These are phyloP conservation scores for Triplophysa rosa DNA, from an alignment of 2,113 vertebrate genomes.

Conservation along the genomic window DNA sequence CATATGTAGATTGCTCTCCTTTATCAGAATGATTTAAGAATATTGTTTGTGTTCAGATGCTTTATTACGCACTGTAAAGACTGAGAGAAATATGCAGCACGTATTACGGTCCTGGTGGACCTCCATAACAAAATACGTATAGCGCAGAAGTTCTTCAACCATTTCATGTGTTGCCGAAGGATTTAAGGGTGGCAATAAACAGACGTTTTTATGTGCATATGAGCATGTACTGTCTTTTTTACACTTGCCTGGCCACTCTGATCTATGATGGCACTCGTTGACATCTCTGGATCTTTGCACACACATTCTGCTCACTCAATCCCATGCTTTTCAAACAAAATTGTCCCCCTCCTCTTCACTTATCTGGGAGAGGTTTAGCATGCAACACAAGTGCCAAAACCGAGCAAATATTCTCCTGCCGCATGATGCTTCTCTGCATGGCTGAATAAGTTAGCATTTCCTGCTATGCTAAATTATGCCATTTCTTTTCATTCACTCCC, in stretches of 20 bases:
- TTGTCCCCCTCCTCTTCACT: background rate
- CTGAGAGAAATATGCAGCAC: background rate
- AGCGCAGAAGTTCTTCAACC: background rate
- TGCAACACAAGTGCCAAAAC: conserved; percentile 15
- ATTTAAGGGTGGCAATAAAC: background rate
- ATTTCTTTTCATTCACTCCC: conserved; percentile 29
- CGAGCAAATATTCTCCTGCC: conserved; percentile 31
- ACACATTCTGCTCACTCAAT: conserved; percentile 26
- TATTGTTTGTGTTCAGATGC: conserved; percentile 35
- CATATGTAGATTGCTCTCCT: conserved; percentile 42
- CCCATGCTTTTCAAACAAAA: background rate
- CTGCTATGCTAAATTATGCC: conserved; percentile 27
- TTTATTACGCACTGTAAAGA: conserved; percentile 31
- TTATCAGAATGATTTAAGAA: conserved; percentile 39
- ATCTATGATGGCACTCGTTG: conserved; percentile 34
- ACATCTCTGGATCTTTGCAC: conserved; percentile 16
- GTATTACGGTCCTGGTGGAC: background rate
- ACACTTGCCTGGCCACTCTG: conserved; percentile 29
- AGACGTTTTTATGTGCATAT: background rate
- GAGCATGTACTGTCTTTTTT: conserved; percentile 3
- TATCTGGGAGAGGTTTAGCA: conserved; percentile 4
- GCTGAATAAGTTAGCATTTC: conserved; percentile 23
- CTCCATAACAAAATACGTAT: background rate
- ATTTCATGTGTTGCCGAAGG: background rate
- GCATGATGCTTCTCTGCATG: conserved; percentile 19